Conservation (phyloP, 1,140 invertebrate genomes). For the Calosoma granatense region DNA sequence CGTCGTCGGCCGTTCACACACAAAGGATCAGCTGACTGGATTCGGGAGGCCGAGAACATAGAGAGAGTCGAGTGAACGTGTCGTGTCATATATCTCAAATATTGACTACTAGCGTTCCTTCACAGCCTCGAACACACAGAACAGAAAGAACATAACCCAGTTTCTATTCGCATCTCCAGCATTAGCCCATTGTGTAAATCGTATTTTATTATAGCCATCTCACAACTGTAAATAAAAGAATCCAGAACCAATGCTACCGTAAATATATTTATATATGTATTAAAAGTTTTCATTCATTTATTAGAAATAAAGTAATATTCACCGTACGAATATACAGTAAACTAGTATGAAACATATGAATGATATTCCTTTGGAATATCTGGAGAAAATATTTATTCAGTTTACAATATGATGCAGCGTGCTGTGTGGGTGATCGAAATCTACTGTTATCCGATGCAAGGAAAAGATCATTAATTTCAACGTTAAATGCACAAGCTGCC, state of each 20-base stretch:
- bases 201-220: conserved; percentile 5
- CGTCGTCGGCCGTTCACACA: background rate
- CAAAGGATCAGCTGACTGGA: background rate
- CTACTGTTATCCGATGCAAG: background rate
- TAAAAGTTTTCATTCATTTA: too few relatives aligned
- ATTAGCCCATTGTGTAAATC: background rate
- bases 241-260: background rate
- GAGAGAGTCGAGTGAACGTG: background rate
- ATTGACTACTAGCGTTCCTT: conserved; percentile 1
- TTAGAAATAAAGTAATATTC: too few relatives aligned
- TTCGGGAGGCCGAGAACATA: background rate
- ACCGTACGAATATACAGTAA: too few relatives aligned
- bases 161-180: conserved; percentile 4
- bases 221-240: conserved; percentile 2
- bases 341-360: too few relatives aligned
- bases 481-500: conserved; percentile 4
- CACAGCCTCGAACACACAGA: background rate
- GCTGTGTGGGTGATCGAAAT: conserved; percentile 1
- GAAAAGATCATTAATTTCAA: conserved; percentile 7
- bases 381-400: too few relatives aligned
- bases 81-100: background rate
- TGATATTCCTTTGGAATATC: too few relatives aligned
- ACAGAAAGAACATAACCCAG: background rate
- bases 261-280: background rate
- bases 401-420: too few relatives aligned